phyloP scores from a whole-genome alignment of 2,797 vertebrate genomes.

The Sitta carolinensis region DNA sequence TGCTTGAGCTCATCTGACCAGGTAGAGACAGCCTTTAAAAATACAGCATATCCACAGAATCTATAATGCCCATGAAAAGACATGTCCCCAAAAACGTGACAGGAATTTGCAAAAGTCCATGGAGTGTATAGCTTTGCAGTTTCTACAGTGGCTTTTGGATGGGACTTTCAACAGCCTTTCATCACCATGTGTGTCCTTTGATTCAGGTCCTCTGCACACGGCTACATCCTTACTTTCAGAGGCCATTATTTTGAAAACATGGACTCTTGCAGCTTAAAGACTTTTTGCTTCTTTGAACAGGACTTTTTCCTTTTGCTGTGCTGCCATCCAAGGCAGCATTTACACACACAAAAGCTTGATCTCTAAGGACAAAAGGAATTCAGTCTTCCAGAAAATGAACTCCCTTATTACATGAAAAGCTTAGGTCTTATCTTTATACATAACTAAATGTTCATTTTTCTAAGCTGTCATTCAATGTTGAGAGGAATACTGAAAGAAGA shows the following conservation, averaged over 20 bases:
- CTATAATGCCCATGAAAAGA: not conserved
- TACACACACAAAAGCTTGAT: not conserved
- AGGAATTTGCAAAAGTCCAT: not conserved
- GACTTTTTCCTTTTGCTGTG: not conserved
- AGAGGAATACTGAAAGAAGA: not conserved
- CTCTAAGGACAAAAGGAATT: not conserved
- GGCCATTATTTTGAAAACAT: not conserved
- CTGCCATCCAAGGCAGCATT: not conserved
- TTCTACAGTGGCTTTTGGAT: not conserved
- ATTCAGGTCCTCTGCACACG: not conserved
- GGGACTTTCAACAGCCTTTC: not conserved
- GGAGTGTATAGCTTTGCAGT: fast-evolving
- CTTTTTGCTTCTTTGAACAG: not conserved
- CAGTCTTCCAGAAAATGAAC: not conserved
- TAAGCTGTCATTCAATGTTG: not conserved
- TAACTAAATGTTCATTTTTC: not conserved
- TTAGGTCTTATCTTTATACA: not conserved
- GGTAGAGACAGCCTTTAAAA: not conserved
- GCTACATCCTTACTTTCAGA: not conserved
- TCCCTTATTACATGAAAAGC: not conserved
- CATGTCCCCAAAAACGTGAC: fast-evolving
- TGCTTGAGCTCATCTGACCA: not conserved
- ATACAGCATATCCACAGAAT: not conserved
- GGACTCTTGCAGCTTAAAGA: not conserved
- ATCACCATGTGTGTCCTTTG: not conserved